Evolutionary conservation across 2,797 vertebrate genomes (phyloP).

Genomic region (Cynopterus sphinx): DNA sequence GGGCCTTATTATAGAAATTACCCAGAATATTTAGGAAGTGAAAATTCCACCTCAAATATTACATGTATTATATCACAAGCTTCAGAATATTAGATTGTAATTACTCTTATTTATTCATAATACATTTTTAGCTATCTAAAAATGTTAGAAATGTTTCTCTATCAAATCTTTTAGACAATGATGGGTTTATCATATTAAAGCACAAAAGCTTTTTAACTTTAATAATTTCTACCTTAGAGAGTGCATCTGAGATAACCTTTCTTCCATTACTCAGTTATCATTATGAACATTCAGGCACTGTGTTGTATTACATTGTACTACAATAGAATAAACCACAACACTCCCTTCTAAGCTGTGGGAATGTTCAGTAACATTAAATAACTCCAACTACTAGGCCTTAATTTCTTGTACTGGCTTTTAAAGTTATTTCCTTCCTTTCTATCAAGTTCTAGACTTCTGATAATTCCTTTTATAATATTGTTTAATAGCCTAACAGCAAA

Average conservation of each 20-base stretch:
- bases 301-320: not conserved
- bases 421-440: not conserved
- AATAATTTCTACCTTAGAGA: not conserved
- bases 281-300: not conserved
- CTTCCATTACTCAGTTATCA: not conserved
- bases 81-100: not conserved
- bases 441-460: not conserved
- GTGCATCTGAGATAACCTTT: not conserved
- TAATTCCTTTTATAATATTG: not conserved
- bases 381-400: not conserved
- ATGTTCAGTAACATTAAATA: not conserved
- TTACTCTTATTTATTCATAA: not conserved
- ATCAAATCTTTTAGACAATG: not conserved
- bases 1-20: not conserved
- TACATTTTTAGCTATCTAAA: slow-evolving; percentile 14
- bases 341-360: not conserved
- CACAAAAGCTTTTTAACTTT: not conserved
- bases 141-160: not conserved
- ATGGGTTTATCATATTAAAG: not conserved
- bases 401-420: not conserved
- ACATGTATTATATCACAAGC: not conserved
- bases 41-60: not conserved
- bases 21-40: slow-evolving; percentile 12
- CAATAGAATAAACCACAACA: not conserved
- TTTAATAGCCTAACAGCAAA: not conserved